phyloP scores from a whole-genome alignment of 1,140 invertebrate species.

The Tetramorium parvispinum region DNA sequence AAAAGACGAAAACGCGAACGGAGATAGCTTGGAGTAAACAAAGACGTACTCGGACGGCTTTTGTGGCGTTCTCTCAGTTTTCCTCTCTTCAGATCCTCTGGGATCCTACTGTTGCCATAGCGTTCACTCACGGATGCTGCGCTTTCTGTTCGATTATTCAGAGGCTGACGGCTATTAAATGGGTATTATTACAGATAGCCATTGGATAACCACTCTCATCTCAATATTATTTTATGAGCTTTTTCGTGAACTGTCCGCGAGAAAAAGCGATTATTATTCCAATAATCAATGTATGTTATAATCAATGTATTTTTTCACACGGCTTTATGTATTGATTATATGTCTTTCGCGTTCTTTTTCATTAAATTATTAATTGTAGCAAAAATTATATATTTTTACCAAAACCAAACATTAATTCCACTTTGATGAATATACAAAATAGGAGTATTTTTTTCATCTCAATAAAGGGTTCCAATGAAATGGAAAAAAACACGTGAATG shows the following conservation, averaged over 20 bases:
- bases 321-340: not conserved
- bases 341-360: not conserved
- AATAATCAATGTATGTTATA: not conserved
- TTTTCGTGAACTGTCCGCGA: not conserved
- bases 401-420: not conserved
- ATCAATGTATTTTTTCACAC: not conserved
- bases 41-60: constrained; percentile 49
- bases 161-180: constrained; percentile 12
- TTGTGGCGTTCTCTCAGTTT: constrained; percentile 2
- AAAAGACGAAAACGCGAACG: constrained; percentile 63
- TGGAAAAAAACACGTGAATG: not conserved
- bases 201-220: not conserved
- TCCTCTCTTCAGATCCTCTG: not conserved
- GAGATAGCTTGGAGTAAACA: constrained; percentile 58
- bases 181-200: constrained; percentile 33
- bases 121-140: not conserved
- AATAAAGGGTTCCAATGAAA: not conserved
- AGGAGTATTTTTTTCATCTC: not conserved
- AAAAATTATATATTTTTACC: not conserved
- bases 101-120: constrained; percentile 10
- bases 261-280: constrained; percentile 12
- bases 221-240: constrained; percentile 1
- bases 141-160: constrained; percentile 42
- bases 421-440: not conserved
- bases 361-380: not conserved